Percentiles rank a stretch among this genome's conserved stretches.
These are phyloP conservation scores for Lasaia peninsularis DNA, from an alignment of 1,140 invertebrate species.

Conservation along the genomic window DNA sequence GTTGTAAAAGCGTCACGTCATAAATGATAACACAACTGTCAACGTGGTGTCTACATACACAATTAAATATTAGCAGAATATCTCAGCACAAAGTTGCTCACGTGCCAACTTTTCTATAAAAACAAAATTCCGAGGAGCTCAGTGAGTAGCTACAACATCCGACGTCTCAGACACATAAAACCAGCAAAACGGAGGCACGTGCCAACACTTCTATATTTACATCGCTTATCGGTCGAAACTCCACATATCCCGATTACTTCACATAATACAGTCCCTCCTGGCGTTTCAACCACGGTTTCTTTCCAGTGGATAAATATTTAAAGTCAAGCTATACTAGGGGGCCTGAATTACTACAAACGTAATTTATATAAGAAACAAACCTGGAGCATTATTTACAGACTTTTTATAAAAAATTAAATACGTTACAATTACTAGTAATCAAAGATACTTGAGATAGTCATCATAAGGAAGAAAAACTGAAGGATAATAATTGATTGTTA, in stretches of 20 bases:
- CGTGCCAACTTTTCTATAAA: too few species aligned
- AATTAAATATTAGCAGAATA: too few species aligned
- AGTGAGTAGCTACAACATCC: not conserved
- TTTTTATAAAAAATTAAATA: too few species aligned
- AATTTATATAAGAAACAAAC: too few species aligned
- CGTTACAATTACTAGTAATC: too few species aligned
- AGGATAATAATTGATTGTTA: not conserved
- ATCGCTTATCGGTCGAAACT: slow-evolving; percentile 6
- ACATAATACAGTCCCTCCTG: not conserved
- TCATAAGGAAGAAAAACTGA: not conserved
- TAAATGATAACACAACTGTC: too few species aligned
- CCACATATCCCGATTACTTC: not conserved
- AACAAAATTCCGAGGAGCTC: too few species aligned
- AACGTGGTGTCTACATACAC: too few species aligned
- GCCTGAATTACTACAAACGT: too few species aligned
- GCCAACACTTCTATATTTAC: not conserved
- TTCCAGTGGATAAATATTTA: not conserved
- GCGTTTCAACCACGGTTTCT: not conserved
- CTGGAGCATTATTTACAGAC: too few species aligned
- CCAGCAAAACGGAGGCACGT: not conserved
- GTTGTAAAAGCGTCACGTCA: too few species aligned
- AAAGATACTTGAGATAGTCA: not conserved
- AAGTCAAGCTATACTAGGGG: not conserved
- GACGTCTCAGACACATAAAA: not conserved
- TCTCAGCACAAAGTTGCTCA: too few species aligned